Percentiles rank a stretch among this genome's conserved stretches.
These are phyloP conservation scores for Centropus bengalensis DNA, from an alignment of 2,113 vertebrate genomes.

Conservation along the genomic window DNA sequence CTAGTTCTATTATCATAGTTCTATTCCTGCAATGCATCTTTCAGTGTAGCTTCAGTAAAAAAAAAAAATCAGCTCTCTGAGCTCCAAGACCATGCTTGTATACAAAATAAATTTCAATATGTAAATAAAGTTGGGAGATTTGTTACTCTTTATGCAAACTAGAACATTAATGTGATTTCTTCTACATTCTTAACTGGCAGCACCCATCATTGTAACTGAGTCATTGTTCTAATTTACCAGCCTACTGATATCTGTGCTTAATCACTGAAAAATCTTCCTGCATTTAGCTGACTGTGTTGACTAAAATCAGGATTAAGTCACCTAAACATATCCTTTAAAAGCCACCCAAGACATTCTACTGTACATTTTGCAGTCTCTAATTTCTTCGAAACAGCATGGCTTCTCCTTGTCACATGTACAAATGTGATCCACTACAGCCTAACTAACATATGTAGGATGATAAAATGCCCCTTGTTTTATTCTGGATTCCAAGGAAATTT, in stretches of 20 bases:
- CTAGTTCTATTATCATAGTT: neutral
- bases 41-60: neutral
- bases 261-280: neutral
- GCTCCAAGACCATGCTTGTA: neutral
- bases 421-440: neutral
- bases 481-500: neutral
- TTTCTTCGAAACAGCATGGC: neutral
- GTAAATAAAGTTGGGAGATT: neutral
- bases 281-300: neutral
- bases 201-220: neutral
- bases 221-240: neutral
- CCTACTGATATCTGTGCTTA: neutral
- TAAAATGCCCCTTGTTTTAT: neutral
- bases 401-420: neutral
- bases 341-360: neutral
- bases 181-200: neutral
- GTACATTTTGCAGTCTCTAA: neutral
- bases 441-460: accelerated
- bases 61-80: neutral
- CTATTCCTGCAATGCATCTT: neutral
- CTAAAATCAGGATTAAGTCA: neutral
- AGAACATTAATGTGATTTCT: neutral
- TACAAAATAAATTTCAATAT: neutral
- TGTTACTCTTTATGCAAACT: neutral
- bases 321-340: neutral